phyloP scores from a whole-genome alignment of 1,140 invertebrate genomes.

The Asobara japonica region DNA sequence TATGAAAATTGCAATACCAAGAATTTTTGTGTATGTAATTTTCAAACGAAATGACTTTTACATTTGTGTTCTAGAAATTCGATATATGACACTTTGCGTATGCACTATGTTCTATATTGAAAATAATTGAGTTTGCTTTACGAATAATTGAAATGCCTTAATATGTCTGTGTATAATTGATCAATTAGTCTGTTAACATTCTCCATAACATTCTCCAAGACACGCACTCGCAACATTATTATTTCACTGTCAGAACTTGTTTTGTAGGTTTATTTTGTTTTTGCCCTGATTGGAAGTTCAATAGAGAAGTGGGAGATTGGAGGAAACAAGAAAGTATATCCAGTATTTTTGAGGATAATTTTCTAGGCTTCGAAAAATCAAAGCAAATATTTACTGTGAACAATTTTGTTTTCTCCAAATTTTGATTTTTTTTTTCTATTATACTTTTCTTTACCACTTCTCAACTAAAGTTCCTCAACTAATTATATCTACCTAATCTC shows the following conservation, averaged over 20 bases:
- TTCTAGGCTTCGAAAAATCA: too few species aligned
- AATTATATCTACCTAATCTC: not conserved
- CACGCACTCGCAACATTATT: conserved; percentile 1
- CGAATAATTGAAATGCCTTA: not conserved
- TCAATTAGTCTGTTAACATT: not conserved
- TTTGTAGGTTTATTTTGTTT: not conserved
- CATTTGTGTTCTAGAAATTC: too few species aligned
- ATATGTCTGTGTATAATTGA: not conserved
- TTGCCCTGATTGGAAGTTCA: not conserved
- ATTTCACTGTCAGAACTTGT: not conserved
- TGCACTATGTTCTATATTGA: too few species aligned
- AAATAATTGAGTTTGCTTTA: not conserved
- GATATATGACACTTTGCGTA: too few species aligned
- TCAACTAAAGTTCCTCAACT: not conserved
- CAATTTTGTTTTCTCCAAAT: too few species aligned
- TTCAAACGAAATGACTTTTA: too few species aligned
- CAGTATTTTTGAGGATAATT: not conserved
- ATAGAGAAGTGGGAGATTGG: not conserved
- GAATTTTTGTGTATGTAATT: too few species aligned
- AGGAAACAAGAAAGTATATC: not conserved
- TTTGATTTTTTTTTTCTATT: too few species aligned
- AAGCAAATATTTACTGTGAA: too few species aligned
- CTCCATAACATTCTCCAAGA: not conserved
- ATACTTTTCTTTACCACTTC: too few species aligned
- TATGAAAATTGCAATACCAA: too few species aligned